Percentiles rank a stretch among this genome's conserved stretches.
phyloP scores from a whole-genome alignment of 2,888 invertebrate genomes.

The Lasius fuliginosus region DNA sequence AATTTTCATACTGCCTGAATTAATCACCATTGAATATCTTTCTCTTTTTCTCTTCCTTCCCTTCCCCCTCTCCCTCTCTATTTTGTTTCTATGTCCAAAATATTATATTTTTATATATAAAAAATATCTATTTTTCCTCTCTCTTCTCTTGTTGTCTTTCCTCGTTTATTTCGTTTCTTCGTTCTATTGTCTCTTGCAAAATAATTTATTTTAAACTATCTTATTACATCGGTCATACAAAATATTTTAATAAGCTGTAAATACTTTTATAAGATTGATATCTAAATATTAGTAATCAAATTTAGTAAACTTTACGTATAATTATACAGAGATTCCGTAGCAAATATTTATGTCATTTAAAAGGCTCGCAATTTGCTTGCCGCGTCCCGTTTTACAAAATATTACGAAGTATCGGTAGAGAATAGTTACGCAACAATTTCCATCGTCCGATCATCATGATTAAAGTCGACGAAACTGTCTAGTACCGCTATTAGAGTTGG shows the following conservation, averaged over 20 bases:
- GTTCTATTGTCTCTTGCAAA: background rate
- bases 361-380: background rate
- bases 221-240: background rate
- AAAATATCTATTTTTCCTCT: background rate
- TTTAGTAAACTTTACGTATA: background rate
- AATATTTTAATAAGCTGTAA: background rate
- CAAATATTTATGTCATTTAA: background rate
- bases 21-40: background rate
- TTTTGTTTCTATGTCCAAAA: background rate
- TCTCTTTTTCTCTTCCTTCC: background rate
- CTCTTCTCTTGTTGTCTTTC: background rate
- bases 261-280: background rate
- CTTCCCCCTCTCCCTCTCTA: background rate
- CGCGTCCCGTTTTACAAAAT: background rate
- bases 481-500: constrained; percentile 23
- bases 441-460: constrained; percentile 23
- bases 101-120: background rate
- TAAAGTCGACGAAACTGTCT: constrained; percentile 30
- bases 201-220: background rate
- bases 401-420: constrained; percentile 17
- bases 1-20: background rate
- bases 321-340: background rate
- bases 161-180: background rate
- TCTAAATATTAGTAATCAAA: constrained; percentile 13
- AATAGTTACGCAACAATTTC: constrained; percentile 40